Conservation (phyloP, 2,888 invertebrate species). For the Isoperla grammatica region DNA sequence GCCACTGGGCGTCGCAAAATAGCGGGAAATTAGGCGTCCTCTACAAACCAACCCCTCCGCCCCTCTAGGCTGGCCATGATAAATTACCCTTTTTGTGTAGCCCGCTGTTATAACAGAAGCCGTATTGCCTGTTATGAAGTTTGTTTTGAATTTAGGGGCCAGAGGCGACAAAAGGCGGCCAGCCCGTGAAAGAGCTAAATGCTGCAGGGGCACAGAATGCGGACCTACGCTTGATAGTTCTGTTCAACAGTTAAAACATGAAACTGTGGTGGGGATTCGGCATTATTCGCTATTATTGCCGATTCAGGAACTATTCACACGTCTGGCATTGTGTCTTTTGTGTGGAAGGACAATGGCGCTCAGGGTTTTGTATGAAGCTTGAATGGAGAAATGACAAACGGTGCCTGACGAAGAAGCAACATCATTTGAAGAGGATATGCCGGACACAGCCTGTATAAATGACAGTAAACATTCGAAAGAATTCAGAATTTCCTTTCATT, state of each 20-base stretch:
- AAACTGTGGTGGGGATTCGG: constrained; percentile 24
- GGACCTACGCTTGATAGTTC: constrained; percentile 22
- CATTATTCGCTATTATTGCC: constrained; percentile 31
- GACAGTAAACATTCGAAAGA: constrained; percentile 25
- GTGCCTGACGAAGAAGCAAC: constrained; percentile 26
- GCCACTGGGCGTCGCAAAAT: constrained; percentile 1
- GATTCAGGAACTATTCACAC: constrained; percentile 32
- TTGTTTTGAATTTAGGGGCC: constrained; percentile 31
- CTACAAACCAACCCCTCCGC: neutral
- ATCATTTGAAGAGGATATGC: constrained; percentile 28
- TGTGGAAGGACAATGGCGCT: constrained; percentile 25
- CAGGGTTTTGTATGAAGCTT: constrained; percentile 25
- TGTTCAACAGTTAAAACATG: constrained; percentile 29
- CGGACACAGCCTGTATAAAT: constrained; percentile 20
- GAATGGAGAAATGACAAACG: constrained; percentile 30
- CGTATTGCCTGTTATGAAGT: constrained; percentile 30
- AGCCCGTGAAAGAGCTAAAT: constrained; percentile 10
- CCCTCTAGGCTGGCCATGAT: constrained; percentile 22
- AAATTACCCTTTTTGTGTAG: constrained; percentile 30
- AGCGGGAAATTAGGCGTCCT: constrained; percentile 18
- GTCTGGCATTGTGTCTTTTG: constrained; percentile 28
- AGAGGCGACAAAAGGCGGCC: constrained; percentile 24
- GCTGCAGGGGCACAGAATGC: constrained; percentile 5
- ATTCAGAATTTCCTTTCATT: constrained; percentile 21
- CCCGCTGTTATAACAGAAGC: constrained; percentile 25